These are phyloP conservation scores for Tachina lurida DNA, from an alignment of 2,888 invertebrate species.

Conservation along the genomic window DNA sequence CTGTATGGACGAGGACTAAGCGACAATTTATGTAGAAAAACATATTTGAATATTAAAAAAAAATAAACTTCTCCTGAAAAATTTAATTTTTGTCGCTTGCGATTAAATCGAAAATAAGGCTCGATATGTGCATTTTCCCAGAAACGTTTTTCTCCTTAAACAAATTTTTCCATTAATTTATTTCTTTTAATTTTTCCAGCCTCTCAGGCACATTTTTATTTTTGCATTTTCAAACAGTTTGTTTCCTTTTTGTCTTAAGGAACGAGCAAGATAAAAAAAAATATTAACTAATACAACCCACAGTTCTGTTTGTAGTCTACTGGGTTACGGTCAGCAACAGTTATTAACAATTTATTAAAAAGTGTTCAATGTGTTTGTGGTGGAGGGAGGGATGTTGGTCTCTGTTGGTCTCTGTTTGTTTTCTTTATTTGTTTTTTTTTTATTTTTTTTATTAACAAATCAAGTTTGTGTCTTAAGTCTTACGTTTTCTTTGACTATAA, in stretches of 20 bases:
- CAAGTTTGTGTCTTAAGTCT: constrained; percentile 68
- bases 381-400: not conserved
- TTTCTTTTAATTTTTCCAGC: not conserved
- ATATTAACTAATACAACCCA: not conserved
- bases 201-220: not conserved
- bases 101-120: too few relatives aligned
- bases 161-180: not conserved
- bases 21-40: too few relatives aligned
- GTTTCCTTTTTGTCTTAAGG: not conserved
- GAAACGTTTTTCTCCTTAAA: not conserved
- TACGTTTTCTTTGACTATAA: constrained; percentile 44
- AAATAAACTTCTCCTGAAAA: too few relatives aligned
- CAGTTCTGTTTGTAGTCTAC: constrained; percentile 45
- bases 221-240: not conserved
- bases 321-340: constrained; percentile 60
- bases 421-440: not conserved
- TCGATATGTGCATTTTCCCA: too few relatives aligned
- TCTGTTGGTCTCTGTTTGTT: not conserved
- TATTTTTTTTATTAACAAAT: constrained; percentile 15
- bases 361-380: not conserved
- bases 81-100: too few relatives aligned
- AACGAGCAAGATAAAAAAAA: not conserved
- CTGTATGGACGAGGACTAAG: too few relatives aligned
- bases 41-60: too few relatives aligned
- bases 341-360: constrained; percentile 46